Percentiles rank a stretch among this genome's conserved stretches.
These are phyloP conservation scores for Catocala nupta DNA, from an alignment of 2,888 invertebrate genomes.

Conservation along the genomic window DNA sequence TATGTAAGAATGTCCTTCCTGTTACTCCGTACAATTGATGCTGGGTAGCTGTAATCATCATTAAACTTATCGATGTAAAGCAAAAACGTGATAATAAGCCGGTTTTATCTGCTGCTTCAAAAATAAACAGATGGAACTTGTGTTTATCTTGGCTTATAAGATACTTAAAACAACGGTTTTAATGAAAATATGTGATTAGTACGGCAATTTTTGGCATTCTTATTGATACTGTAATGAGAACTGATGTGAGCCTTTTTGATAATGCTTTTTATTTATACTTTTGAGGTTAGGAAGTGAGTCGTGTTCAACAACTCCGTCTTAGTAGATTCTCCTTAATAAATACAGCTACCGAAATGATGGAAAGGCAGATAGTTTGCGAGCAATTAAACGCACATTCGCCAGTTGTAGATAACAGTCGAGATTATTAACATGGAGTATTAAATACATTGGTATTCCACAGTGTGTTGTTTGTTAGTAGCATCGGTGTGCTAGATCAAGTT, in stretches of 20 bases:
- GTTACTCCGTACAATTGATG: slow-evolving; percentile 20
- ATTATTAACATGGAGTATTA: slow-evolving; percentile 15
- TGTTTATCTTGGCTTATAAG: neutral
- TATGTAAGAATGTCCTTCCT: slow-evolving; percentile 29
- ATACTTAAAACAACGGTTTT: neutral
- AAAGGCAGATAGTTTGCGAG: too few species aligned
- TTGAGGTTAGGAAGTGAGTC: too few species aligned
- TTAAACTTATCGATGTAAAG: slow-evolving; percentile 13
- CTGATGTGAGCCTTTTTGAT: too few species aligned
- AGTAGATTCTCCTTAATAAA: too few species aligned
- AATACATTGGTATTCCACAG: slow-evolving; percentile 33
- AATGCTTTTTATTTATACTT: too few species aligned
- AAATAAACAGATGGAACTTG: slow-evolving; percentile 1
- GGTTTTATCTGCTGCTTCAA: neutral
- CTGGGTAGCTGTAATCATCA: slow-evolving; percentile 21
- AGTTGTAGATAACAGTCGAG: too few species aligned
- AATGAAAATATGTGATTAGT: neutral
- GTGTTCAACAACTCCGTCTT: too few species aligned
- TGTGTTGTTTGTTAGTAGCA: slow-evolving; percentile 28
- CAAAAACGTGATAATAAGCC: slow-evolving; percentile 12
- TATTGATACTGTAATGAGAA: too few species aligned
- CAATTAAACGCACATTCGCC: too few species aligned
- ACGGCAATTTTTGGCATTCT: neutral
- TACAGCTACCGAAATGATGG: too few species aligned
- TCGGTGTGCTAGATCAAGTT: slow-evolving; percentile 9